phyloP scores from a whole-genome alignment of 2,888 invertebrate genomes.

The Chaitophorus viminalis region DNA sequence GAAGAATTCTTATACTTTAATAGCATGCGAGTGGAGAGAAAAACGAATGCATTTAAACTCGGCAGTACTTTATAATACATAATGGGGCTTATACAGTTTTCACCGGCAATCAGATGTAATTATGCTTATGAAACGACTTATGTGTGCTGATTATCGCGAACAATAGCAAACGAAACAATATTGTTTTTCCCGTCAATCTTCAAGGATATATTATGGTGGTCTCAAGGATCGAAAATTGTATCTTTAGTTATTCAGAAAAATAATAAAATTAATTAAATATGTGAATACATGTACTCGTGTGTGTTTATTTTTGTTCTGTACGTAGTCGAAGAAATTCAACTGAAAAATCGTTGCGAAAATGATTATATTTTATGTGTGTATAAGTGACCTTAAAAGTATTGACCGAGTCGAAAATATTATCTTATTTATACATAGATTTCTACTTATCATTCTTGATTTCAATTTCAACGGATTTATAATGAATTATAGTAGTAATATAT shows the following conservation, averaged over 20 bases:
- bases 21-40: neutral
- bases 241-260: conserved; percentile 43
- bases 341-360: conserved; percentile 53
- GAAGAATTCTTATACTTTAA: neutral
- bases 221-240: conserved; percentile 54
- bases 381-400: conserved; percentile 14
- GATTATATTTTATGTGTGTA: neutral
- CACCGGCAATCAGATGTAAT: conserved; percentile 44
- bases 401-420: conserved; percentile 42
- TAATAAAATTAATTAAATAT: conserved; percentile 54
- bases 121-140: conserved; percentile 52
- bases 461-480: no score
- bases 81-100: conserved; percentile 28
- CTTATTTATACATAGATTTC: neutral
- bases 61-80: neutral
- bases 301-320: neutral
- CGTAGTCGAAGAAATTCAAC: conserved; percentile 27
- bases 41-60: neutral
- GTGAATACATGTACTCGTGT: neutral
- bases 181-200: conserved; percentile 57
- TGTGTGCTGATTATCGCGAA: conserved; percentile 53
- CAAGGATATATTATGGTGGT: conserved; percentile 42
- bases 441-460: neutral
- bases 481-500: no score
- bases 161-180: conserved; percentile 51